Percentiles rank a stretch among this genome's conserved stretches.
Evolutionary conservation across 2,113 vertebrate genomes (phyloP).

Genomic region (Dissostichus mawsoni): DNA sequence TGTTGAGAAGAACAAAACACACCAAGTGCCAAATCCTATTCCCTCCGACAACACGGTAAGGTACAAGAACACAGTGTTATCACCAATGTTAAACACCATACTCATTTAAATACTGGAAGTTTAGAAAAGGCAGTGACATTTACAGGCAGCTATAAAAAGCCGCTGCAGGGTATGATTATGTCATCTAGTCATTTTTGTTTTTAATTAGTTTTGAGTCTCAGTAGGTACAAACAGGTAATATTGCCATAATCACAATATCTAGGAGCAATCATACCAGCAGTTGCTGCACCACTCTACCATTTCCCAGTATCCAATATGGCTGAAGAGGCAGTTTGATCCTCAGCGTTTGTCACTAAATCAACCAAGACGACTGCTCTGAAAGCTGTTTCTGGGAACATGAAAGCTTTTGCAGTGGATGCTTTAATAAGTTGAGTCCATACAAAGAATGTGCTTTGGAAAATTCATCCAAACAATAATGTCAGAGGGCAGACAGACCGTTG

Average conservation of each 20-base stretch:
- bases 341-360: conserved; percentile 14
- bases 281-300: background rate
- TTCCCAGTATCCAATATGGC: conserved; percentile 14
- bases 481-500: conserved; percentile 27
- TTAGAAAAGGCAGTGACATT: conserved; percentile 27
- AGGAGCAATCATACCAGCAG: background rate
- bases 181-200: background rate
- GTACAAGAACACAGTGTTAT: conserved; percentile 21
- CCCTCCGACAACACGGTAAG: background rate
- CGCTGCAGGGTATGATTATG: conserved; percentile 3
- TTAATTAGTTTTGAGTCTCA: background rate
- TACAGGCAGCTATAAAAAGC: conserved; percentile 20
- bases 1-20: conserved; percentile 30
- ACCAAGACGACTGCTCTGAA: conserved; percentile 2
- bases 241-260: background rate
- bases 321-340: conserved; percentile 1
- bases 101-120: conserved; percentile 17
- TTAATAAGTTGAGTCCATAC: conserved; percentile 30
- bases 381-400: conserved; percentile 14
- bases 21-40: conserved; percentile 8
- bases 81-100: conserved; percentile 9
- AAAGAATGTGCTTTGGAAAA: conserved; percentile 44
- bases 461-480: conserved; percentile 34
- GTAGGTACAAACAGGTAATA: background rate
- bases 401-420: background rate